Evolutionary conservation across 2,888 invertebrate genomes (phyloP).

Genomic region (Drosophila greeni): DNA sequence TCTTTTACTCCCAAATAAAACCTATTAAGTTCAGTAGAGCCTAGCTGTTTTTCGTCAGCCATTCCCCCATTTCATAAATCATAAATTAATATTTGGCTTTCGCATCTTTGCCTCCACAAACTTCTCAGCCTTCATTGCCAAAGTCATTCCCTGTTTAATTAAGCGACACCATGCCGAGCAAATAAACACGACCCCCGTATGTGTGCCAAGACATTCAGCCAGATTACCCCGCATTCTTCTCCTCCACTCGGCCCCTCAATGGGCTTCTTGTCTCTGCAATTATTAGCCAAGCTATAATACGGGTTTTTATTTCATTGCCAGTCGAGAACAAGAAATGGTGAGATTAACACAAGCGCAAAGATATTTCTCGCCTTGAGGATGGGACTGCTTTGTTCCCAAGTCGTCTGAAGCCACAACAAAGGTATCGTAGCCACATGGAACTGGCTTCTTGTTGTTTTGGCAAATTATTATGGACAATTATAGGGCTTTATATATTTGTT

Average conservation of each 20-base stretch:
- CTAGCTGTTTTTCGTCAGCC: neutral
- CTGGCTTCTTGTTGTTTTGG: neutral
- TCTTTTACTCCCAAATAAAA: neutral
- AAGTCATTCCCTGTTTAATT: conserved; percentile 54
- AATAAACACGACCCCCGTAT: conserved; percentile 20
- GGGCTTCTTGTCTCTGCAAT: conserved; percentile 10
- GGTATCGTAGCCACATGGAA: neutral
- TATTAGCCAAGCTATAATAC: conserved; percentile 46
- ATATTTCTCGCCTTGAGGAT: neutral
- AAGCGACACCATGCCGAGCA: conserved; percentile 58
- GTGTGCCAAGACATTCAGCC: conserved; percentile 4
- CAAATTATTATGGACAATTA: neutral
- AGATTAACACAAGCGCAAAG: neutral
- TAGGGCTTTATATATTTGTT: too few relatives aligned
- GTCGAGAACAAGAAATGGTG: conserved; percentile 1
- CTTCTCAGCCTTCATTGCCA: conserved; percentile 4
- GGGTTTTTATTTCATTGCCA: conserved; percentile 40
- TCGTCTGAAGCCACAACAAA: neutral
- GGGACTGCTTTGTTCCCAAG: neutral
- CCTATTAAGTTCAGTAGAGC: neutral
- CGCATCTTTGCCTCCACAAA: neutral
- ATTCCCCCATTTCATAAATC: conserved; percentile 44
- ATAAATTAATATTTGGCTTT: conserved; percentile 52
- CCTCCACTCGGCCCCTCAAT: neutral
- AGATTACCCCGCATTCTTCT: conserved; percentile 3